These are phyloP conservation scores for Scophthalmus maximus DNA, from an alignment of 2,113 vertebrate genomes.

Conservation along the genomic window DNA sequence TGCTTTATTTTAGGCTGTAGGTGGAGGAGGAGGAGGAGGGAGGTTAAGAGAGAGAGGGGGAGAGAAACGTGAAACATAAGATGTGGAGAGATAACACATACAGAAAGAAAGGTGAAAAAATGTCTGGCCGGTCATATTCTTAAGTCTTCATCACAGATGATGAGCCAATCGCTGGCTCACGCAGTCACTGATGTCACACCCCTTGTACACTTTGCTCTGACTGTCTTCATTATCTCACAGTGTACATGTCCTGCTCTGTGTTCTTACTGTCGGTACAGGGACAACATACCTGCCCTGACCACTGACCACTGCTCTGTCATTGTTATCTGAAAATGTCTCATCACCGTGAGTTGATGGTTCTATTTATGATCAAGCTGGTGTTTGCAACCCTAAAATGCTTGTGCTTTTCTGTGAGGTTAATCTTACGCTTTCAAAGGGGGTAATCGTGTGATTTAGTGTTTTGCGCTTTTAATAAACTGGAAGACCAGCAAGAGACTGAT, in stretches of 20 bases:
- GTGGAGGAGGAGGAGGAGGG: constrained; percentile 26
- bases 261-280: constrained; percentile 29
- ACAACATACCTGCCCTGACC: constrained; percentile 35
- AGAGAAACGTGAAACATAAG: constrained; percentile 1
- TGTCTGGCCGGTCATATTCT: constrained; percentile 1
- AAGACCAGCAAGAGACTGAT: not conserved
- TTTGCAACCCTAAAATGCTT: constrained; percentile 33
- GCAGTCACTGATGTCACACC: constrained; percentile 21
- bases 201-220: constrained; percentile 1
- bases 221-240: constrained; percentile 12
- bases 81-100: not conserved
- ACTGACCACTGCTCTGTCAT: not conserved
- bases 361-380: constrained; percentile 17
- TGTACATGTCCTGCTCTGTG: constrained; percentile 22
- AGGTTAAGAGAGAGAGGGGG: constrained; percentile 14
- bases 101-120: constrained; percentile 4
- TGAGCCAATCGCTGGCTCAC: constrained; percentile 20
- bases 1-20: constrained; percentile 58
- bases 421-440: not conserved
- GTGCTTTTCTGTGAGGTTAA: constrained; percentile 14
- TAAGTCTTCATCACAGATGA: constrained; percentile 7
- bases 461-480: not conserved
- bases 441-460: not conserved
- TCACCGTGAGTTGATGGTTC: constrained; percentile 11
- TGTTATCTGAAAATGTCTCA: constrained; percentile 33